Evolutionary conservation across 2,888 invertebrate species (phyloP).

Genomic region (Lordiphosa andalusiaca): DNA sequence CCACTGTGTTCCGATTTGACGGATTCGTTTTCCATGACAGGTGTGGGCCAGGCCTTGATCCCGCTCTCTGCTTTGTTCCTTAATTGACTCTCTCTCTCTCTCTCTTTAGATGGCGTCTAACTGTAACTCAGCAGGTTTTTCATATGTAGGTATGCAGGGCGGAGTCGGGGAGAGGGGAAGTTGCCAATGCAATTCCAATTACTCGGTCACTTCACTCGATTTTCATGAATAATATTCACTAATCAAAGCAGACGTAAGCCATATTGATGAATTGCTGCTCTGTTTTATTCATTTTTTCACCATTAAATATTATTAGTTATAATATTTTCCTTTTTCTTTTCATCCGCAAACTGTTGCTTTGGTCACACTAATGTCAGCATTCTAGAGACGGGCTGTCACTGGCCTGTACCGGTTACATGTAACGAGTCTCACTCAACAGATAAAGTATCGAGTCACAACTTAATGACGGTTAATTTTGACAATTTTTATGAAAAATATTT

Average conservation of each 20-base stretch:
- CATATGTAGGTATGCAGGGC: slow-evolving; percentile 43
- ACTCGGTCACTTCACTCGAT: slow-evolving; percentile 4
- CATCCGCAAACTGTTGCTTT: slow-evolving; percentile 20
- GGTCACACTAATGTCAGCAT: no score
- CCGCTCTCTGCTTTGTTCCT: slow-evolving; percentile 31
- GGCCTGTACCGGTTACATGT: no score
- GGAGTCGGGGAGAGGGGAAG: slow-evolving; percentile 37
- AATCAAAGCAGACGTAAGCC: slow-evolving; percentile 20
- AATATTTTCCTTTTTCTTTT: slow-evolving; percentile 44
- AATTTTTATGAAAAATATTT: no score
- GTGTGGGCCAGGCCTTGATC: no score
- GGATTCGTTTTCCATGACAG: slow-evolving; percentile 94
- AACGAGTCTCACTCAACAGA: no score
- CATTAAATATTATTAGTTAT: slow-evolving; percentile 23
- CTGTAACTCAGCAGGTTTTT: slow-evolving; percentile 73
- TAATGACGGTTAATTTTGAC: no score
- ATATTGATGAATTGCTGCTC: slow-evolving; percentile 12
- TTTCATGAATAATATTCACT: slow-evolving; percentile 14
- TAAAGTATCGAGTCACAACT: no score
- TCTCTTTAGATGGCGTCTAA: slow-evolving; percentile 50
- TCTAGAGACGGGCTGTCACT: no score
- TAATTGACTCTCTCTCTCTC: slow-evolving; percentile 43
- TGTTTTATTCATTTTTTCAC: slow-evolving; percentile 41
- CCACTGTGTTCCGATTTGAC: slow-evolving; percentile 95
- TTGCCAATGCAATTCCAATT: slow-evolving; percentile 19